These are phyloP conservation scores for Urocitellus parryii DNA, from an alignment of 2,113 vertebrate genomes.

Conservation along the genomic window DNA sequence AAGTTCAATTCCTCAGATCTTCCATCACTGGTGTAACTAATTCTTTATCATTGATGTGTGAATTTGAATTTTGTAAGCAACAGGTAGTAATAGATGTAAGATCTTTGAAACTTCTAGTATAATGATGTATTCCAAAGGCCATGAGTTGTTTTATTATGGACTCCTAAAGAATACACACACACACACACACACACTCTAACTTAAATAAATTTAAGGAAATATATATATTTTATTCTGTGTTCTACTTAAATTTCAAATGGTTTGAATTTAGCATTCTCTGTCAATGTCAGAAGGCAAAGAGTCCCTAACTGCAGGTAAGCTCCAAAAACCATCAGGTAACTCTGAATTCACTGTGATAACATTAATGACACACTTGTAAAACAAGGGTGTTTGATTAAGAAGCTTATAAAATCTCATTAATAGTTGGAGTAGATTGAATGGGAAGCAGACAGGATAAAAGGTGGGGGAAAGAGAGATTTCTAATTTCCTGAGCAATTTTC, in stretches of 20 bases:
- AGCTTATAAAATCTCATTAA: neutral
- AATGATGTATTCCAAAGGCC: neutral
- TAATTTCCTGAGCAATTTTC: conserved; percentile 9
- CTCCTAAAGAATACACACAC: neutral
- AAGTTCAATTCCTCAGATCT: neutral
- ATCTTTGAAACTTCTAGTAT: neutral
- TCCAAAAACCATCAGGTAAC: neutral
- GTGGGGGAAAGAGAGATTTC: neutral
- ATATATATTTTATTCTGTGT: neutral
- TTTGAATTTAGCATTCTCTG: neutral
- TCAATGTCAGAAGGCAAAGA: neutral
- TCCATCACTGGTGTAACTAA: neutral
- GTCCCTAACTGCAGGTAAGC: neutral
- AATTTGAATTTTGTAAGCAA: neutral
- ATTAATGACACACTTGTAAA: neutral
- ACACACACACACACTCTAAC: no score
- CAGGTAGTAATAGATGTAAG: neutral
- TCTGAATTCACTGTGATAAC: neutral
- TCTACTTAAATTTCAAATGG: neutral
- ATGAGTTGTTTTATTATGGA: neutral
- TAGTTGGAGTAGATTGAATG: neutral
- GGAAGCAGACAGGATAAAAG: neutral
- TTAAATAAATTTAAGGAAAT: no score
- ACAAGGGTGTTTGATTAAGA: neutral
- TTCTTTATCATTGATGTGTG: neutral